Base-by-base conservation (phyloP, 2,888 invertebrate genomes). In the Apodemia hepburni region DNA sequence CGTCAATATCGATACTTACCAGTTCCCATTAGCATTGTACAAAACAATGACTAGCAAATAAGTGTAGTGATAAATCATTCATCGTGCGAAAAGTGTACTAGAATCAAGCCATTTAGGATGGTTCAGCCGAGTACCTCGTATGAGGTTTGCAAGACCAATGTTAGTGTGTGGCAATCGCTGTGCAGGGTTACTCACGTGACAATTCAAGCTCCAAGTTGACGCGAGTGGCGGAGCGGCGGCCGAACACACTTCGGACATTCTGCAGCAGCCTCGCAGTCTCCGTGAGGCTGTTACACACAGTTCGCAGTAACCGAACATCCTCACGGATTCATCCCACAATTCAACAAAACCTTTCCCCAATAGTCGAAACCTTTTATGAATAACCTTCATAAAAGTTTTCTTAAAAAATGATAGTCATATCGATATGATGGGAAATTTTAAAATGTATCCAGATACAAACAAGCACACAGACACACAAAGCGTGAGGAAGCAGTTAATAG, bases 221-320 rank as follows among this genome's bases (percentile, higher is more conserved):
- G 89, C 96, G 94, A 78, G 96, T 93, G 88, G 95, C 92, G 70
- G 96, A 94, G 83, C 96, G 93, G 73, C 97, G 95, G 75, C 93
- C 92, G 94, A 98, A 98, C 86, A 98, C 97, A 93, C 96, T 97
- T 93, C 97, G 96, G 75, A 98, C 97, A 92, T 97, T 97, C 93
- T 97, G 96, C 92, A 99, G 95, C 85, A 99, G 95, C 79, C 98
- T 95, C 87, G 98, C 98, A 82, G 98, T 98, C 95, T 99, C 98
- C 92, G 98, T 97, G 92, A 98, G 95, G 95, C 98, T 98, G 95
- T 85, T 83, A 82, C 83, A 87, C 78, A 85, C 76, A 82, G 75
- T 77, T 72, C 79, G 61, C 62, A 51, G 38, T 61, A 65, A 45
- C 64, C 63, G 38, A 54, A 59, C 35, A 59, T 38, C 72, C 73